Base-by-base conservation (phyloP, 2,797 vertebrate genomes). In the Scleropages formosus region DNA sequence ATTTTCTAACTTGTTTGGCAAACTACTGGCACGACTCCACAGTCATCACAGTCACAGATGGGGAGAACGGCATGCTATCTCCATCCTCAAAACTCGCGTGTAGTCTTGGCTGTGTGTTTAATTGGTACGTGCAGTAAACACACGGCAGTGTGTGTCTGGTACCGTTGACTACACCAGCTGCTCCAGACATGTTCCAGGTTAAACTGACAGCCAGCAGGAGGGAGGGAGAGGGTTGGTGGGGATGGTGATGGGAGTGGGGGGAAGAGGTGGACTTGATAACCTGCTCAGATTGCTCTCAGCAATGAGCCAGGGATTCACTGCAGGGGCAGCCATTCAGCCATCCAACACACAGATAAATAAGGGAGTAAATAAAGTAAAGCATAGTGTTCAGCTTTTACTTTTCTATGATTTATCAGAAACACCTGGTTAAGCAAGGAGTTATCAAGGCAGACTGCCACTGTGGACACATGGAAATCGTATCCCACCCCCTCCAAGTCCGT, bases 291-390 rank as follows among this genome's bases (percentile, higher is more conserved):
- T 66, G 72, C 81, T 83, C 78, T 82, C 79, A 79, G 82, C 75
- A 74, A 79, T 67, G 73, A 61, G 66, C 69, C 73, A 65, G 78
- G 61, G 27, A 22, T 75, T 20, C 63, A 66, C 72, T 84, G 82
- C 80, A 83, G 79, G 78, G 81, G 73, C 76, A 72, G 47, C 76
- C 78, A 80, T 73, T 83, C 79, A 81, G 78, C 76, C 80, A 68
- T 82, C 77, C 15, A 61, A 59, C 51, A 59, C 51, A 67, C 16
- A 18, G 74, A 79, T 79, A 74, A 85, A 85, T 85, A 82, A 78
- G 82, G 72, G 80, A 74, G 70, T 74, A 81, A 80, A 78, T 77
- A 76, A 39, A n/a, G 75, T 77, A 56, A 80, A 79, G 79, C 84
- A 84, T 79, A 78, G 78, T 76, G 74, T 66, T 47, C 76, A 62